Percentiles rank a stretch among this genome's conserved stretches.
phyloP scores from a whole-genome alignment of 64 coral and sea anemone species.

The Dendrophyllia cribrosa region DNA sequence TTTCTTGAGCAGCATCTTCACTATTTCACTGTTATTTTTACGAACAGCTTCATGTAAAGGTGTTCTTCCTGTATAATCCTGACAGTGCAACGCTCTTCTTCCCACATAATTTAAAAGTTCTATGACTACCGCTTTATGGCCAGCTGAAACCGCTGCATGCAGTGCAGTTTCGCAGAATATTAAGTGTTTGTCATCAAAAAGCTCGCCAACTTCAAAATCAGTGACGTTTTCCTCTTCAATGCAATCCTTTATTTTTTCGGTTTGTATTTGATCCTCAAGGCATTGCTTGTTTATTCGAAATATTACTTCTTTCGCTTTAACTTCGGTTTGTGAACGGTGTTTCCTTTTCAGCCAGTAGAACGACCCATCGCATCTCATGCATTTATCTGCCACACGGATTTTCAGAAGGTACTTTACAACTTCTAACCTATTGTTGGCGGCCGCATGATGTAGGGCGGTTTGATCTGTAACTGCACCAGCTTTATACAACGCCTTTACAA shows the following conservation, averaged over 20 bases:
- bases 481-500: background rate
- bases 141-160: background rate
- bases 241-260: too few relatives aligned
- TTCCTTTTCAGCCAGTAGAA: conserved; percentile 9
- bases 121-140: background rate
- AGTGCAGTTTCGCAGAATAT: conserved; percentile 13
- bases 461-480: background rate
- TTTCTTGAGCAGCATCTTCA: too few relatives aligned
- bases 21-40: background rate
- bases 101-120: background rate
- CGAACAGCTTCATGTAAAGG: background rate
- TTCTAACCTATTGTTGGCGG: background rate
- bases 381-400: background rate
- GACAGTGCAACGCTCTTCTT: background rate
- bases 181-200: too few relatives aligned
- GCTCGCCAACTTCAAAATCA: too few relatives aligned
- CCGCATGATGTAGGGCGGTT: background rate
- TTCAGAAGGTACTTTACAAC: background rate
- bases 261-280: too few relatives aligned
- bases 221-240: too few relatives aligned
- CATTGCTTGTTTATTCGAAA: too few relatives aligned
- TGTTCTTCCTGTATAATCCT: conserved; percentile 33
- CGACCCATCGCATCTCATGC: background rate
- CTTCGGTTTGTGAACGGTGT: too few relatives aligned
- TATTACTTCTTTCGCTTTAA: background rate